These are phyloP conservation scores for Danio tinwini DNA, from an alignment of 2,797 vertebrate species.

Conservation along the genomic window DNA sequence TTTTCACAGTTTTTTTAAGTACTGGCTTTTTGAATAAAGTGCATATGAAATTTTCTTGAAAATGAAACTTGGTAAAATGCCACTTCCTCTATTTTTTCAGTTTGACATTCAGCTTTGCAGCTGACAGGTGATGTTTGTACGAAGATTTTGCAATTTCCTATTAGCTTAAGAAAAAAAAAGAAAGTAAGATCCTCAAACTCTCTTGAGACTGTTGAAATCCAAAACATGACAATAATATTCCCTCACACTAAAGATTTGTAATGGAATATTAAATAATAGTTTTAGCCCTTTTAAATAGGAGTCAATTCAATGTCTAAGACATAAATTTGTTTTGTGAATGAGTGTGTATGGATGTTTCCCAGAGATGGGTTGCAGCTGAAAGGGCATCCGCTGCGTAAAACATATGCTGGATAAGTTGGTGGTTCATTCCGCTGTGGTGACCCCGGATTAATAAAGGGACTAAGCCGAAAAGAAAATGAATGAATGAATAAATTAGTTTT, in stretches of 20 bases:
- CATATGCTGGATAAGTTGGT: no score
- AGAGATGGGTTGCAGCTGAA: no score
- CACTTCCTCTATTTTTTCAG: slow-evolving; percentile 17
- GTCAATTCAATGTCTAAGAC: no score
- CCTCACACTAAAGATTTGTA: neutral
- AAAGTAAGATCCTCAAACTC: neutral
- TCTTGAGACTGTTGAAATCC: slow-evolving; percentile 3
- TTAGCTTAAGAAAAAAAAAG: slow-evolving; percentile 1
- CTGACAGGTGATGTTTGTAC: slow-evolving; percentile 28
- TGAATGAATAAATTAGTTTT: no score
- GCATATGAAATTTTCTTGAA: slow-evolving; percentile 16
- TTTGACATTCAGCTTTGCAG: slow-evolving; percentile 12
- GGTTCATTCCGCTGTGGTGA: no score
- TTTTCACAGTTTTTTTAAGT: neutral
- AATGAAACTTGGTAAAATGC: slow-evolving; percentile 35
- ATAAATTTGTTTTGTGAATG: no score
- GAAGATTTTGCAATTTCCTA: slow-evolving; percentile 28
- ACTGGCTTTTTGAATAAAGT: slow-evolving; percentile 12
- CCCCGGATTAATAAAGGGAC: no score
- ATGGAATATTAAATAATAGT: neutral
- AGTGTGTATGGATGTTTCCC: no score
- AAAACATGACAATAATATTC: slow-evolving; percentile 2
- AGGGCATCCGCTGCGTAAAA: no score
- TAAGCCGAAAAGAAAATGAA: no score
- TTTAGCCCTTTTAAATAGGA: neutral